Conservation (phyloP, 2,113 vertebrate species). For the Daboia siamensis region DNA sequence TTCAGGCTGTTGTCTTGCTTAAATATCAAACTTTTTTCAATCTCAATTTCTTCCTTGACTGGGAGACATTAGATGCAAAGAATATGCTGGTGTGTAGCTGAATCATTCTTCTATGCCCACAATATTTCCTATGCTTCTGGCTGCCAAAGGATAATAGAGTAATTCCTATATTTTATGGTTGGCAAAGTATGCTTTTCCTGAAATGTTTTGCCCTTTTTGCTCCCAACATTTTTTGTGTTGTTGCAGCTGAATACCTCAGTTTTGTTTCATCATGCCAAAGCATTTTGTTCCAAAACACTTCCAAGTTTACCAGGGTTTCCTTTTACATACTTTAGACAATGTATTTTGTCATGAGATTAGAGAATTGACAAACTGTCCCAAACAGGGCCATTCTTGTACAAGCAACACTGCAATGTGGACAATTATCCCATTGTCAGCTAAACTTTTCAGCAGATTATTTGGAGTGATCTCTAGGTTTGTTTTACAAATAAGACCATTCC, state of each 20-base stretch:
- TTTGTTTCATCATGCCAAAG: neutral
- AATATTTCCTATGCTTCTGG: neutral
- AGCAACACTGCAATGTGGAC: neutral
- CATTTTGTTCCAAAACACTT: neutral
- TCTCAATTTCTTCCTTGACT: neutral
- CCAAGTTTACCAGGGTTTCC: neutral
- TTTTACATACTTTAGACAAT: neutral
- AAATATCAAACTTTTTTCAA: neutral
- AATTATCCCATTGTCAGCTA: neutral
- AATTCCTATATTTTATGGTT: neutral
- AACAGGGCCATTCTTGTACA: neutral
- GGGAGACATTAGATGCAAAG: neutral
- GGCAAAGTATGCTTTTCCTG: neutral
- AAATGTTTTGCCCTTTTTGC: neutral
- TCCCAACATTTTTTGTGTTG: neutral
- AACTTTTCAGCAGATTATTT: neutral
- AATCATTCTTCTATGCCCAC: neutral
- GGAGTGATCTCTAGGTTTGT: neutral
- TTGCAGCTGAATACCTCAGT: neutral
- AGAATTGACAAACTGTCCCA: neutral
- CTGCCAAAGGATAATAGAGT: neutral
- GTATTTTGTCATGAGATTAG: neutral
- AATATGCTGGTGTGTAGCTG: neutral
- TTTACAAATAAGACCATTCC: neutral
- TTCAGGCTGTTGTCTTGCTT: neutral